Evolutionary conservation across 2,888 invertebrate genomes (phyloP).

Genomic region (Timema cristinae): DNA sequence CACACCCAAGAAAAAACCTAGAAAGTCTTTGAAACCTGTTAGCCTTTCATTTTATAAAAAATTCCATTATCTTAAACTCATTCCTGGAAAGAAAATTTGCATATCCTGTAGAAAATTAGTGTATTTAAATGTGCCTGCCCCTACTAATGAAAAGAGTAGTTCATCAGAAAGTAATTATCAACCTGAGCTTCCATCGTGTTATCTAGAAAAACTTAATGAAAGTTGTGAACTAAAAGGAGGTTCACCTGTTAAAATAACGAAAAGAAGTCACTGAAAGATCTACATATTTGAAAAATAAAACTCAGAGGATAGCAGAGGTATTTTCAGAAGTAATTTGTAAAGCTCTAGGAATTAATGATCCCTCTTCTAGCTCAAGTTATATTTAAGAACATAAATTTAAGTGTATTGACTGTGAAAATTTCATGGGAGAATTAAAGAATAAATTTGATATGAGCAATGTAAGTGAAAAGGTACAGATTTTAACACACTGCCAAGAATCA

Average conservation of each 20-base stretch:
- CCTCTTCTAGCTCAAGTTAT: neutral
- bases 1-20: too few relatives aligned
- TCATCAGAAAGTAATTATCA: too few relatives aligned
- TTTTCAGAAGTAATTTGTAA: constrained; percentile 1
- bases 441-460: neutral
- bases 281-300: constrained; percentile 5
- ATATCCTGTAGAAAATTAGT: too few relatives aligned
- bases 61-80: too few relatives aligned
- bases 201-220: too few relatives aligned
- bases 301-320: neutral
- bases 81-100: too few relatives aligned
- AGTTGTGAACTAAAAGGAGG: constrained; percentile 4
- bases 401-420: neutral
- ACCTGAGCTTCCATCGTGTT: too few relatives aligned
- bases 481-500: neutral
- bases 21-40: too few relatives aligned
- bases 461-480: neutral
- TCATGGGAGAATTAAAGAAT: neutral
- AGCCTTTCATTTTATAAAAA: too few relatives aligned
- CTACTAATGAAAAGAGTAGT: too few relatives aligned
- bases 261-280: constrained; percentile 4
- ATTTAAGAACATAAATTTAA: neutral
- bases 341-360: neutral
- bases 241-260: neutral
- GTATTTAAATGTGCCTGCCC: too few relatives aligned